Base-by-base conservation (phyloP, 92 coral and sea anemone genomes). In the Umimayanthus chanpuru region DNA sequence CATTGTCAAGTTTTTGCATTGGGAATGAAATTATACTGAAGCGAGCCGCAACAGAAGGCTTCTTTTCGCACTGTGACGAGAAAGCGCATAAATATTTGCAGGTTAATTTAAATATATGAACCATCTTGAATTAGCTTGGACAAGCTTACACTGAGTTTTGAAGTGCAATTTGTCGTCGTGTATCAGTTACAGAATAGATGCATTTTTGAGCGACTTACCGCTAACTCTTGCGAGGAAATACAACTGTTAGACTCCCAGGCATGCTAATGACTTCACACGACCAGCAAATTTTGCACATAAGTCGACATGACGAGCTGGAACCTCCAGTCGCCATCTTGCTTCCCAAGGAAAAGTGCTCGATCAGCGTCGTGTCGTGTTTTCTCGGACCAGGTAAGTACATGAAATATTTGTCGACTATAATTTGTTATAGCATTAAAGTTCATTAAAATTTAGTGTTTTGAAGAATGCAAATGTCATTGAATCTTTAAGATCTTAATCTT, bases 311-410 rank as follows among this genome's bases (percentile, higher is more conserved):
- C 40, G 87, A 68, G 4, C 55, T 70, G 18, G 76, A 71, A 9
- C 78, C 87, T 0, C 44, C 66, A 83, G 66, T 83, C 16, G 77
- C 87, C 61, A 83, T 83, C 21, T 72, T 83, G 41, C 77, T 32
- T 23, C 87, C 87, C 47, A n/a, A 43, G 28, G 87, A 83, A 47
- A 83, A 70, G 16, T 83, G 87, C 64, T 83, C 87, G 7, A 67
- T 83, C 29, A 47, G 87, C 55, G 4, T 83, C 78, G 87, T 47
- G 1, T 83, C 87, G 1, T 83, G 87, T 32, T 83, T 83, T 83
- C 87, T 83, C 3, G 87, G 87, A n/a, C 78, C 78, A 47, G 41
- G 87, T 83, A 72, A 68, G 87, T 83, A 44, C 6, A 20, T 7
- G 6, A 15, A 38, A 36, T 18, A 6, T 2, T 61, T 21, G 36